phyloP scores from a whole-genome alignment of 2,888 invertebrate genomes.

The Hypsopygia costalis region DNA sequence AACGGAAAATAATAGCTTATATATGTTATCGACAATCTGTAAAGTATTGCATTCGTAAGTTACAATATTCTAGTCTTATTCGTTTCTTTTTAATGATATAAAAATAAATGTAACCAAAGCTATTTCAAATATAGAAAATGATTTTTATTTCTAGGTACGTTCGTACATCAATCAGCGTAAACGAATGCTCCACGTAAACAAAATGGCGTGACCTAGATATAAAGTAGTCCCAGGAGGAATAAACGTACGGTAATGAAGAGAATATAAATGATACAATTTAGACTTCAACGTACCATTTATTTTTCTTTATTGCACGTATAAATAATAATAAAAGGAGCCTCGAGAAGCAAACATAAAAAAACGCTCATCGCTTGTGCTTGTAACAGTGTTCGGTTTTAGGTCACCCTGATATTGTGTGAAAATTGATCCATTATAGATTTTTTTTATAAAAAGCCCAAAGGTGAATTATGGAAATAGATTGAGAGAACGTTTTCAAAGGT shows the following conservation, averaged over 20 bases:
- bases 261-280: neutral
- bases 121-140: no score
- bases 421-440: slow-evolving; percentile 50
- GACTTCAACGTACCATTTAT: neutral
- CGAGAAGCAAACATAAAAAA: neutral
- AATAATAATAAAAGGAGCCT: neutral
- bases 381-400: slow-evolving; percentile 30
- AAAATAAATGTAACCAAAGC: no score
- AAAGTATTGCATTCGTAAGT: no score
- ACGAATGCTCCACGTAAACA: neutral
- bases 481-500: slow-evolving; percentile 24
- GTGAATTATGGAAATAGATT: slow-evolving; percentile 20
- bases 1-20: no score
- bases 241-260: neutral
- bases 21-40: no score
- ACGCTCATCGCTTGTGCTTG: slow-evolving; percentile 14
- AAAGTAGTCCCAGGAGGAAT: neutral
- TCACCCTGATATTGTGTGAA: slow-evolving; percentile 49
- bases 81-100: no score
- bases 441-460: slow-evolving; percentile 34
- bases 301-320: neutral
- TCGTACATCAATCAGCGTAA: neutral
- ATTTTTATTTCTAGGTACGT: no score
- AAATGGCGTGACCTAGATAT: neutral
- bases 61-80: no score